phyloP scores from a whole-genome alignment of 2,113 vertebrate genomes.

The Peromyscus californicus region DNA sequence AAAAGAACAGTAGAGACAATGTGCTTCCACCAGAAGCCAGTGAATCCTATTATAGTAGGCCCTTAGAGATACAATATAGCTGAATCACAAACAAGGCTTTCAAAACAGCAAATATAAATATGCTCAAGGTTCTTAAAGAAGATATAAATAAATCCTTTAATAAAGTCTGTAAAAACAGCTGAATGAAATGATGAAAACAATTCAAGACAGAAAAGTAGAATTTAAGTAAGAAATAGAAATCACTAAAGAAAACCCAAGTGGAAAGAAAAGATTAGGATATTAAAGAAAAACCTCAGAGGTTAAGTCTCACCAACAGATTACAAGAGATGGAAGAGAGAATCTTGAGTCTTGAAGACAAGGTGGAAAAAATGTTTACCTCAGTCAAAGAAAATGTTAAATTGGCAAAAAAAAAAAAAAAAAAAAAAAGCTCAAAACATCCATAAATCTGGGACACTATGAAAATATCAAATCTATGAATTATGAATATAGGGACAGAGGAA shows the following conservation, averaged over 20 bases:
- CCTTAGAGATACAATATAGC: background rate
- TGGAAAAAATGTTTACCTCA: background rate
- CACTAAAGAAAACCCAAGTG: no score
- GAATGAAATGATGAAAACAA: background rate
- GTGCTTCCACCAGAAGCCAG: background rate
- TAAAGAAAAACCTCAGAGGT: background rate
- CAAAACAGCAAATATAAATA: background rate
- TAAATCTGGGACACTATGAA: background rate
- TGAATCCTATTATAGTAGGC: background rate
- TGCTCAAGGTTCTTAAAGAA: background rate
- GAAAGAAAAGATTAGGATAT: background rate
- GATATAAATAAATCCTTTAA: background rate
- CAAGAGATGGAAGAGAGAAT: background rate
- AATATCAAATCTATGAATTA: background rate
- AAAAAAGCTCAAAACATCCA: background rate
- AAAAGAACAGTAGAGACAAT: background rate
- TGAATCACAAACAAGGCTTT: background rate
- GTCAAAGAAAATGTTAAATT: background rate
- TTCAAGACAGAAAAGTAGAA: background rate
- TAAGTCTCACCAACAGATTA: background rate
- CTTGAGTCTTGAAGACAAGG: background rate
- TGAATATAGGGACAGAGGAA: background rate
- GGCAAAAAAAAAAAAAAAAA: no score
- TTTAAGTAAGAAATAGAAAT: no score
- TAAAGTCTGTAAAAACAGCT: background rate